Percentiles rank a stretch among this genome's conserved stretches.
Conservation (phyloP, 2,888 invertebrate genomes). For the Plusia festucae region DNA sequence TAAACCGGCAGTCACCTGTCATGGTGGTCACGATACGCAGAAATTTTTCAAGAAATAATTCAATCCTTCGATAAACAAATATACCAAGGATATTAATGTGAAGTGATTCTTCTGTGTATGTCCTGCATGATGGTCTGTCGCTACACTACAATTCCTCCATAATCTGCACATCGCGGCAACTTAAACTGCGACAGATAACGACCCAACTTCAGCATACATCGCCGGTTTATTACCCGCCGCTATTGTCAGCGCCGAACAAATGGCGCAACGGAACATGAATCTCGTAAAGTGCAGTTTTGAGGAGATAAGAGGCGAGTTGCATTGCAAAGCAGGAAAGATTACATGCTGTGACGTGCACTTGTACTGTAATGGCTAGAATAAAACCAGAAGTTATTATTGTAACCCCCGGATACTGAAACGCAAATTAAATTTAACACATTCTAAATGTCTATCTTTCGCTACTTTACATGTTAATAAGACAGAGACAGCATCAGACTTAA, state of each 20-base stretch:
- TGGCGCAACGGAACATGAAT: constrained; percentile 17
- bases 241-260: constrained; percentile 6
- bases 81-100: too few species aligned
- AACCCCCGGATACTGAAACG: too few species aligned
- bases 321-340: not conserved
- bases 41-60: too few species aligned
- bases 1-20: too few species aligned
- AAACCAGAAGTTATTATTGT: not conserved
- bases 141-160: not conserved
- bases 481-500: too few species aligned
- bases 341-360: not conserved
- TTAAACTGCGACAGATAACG: not conserved
- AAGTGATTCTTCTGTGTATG: not conserved
- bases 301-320: not conserved
- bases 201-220: constrained; percentile 1
- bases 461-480: too few species aligned
- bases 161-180: not conserved
- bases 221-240: not conserved
- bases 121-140: not conserved
- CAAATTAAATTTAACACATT: too few species aligned
- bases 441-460: too few species aligned
- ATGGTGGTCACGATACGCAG: too few species aligned
- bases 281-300: constrained; percentile 16
- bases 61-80: too few species aligned
- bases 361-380: not conserved